phyloP scores from a whole-genome alignment of 2,113 vertebrate species.

The Tylochromis polylepis region DNA sequence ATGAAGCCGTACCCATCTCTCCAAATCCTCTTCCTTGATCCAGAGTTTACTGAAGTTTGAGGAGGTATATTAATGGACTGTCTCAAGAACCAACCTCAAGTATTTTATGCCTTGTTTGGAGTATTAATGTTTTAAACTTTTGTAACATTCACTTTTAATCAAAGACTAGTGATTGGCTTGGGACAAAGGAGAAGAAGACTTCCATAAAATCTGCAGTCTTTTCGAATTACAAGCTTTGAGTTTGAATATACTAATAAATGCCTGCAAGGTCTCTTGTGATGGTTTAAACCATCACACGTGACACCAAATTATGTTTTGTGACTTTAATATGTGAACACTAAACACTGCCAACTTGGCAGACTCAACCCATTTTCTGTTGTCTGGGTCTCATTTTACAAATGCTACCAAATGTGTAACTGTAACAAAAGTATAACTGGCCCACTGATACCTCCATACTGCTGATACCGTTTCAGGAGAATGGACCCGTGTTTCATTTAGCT shows the following conservation, averaged over 20 bases:
- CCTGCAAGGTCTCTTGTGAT: background rate
- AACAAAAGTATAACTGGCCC: background rate
- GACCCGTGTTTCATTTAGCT: background rate
- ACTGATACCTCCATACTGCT: no score
- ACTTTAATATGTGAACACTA: background rate
- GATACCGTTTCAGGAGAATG: no score
- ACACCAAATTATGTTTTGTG: background rate
- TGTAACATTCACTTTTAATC: background rate
- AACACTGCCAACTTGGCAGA: background rate
- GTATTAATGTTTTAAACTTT: background rate
- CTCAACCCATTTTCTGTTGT: background rate
- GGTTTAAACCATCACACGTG: background rate
- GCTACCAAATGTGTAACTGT: no score
- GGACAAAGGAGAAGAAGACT: background rate
- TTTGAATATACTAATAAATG: background rate
- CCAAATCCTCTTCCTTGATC: background rate
- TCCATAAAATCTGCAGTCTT: background rate
- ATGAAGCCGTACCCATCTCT: background rate
- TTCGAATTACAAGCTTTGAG: background rate
- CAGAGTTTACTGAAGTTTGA: background rate
- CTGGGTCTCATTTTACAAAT: background rate
- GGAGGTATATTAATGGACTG: background rate
- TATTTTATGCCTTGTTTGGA: background rate
- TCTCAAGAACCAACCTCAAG: background rate
- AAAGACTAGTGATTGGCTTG: background rate